Base-by-base conservation (phyloP, 1,140 invertebrate species). In the Drosophila carrolli region DNA sequence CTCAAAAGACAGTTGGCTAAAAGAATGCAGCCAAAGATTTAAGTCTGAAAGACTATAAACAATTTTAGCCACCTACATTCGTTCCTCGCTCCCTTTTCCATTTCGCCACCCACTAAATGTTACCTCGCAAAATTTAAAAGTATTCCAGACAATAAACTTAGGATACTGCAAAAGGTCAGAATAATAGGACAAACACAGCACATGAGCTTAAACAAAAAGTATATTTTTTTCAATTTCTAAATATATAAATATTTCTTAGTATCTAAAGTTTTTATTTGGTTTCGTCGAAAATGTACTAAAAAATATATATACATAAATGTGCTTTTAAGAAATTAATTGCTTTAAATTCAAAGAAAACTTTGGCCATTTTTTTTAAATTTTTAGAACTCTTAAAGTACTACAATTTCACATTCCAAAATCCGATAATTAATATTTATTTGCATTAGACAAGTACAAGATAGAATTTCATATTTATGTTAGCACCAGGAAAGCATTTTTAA, bases 401-500 rank as follows among this genome's bases (percentile, higher is more conserved):
- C 23, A 23, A 23, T 59, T 51, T 59, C 8, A 23, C 7, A 51
- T 16, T 16, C 41, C 7, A 11, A 61, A 38, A 56, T 9, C 11
- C 1, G 14, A 9, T 62, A 62, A 60, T 60, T 35, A 60, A 56
- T 56, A 60, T 59, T 41, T 58, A 41, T 37, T 41, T 19, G 14
- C 35, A 10, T 16, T 27, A 5, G 35, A 8, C 37, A 41, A 9
- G 13, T 23, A 32, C 9, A n/a, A 9, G 60, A 62, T 62, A 41
- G 37, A 59, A 59, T 41, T 61, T 43, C 54, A 19, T 37, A 59
- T 58, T 58, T 58, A 40, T 63, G 60, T 60, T 63, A 43, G 16
- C 38, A 63, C 55, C 60, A 14, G 60, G 23, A 60, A 43, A 60
- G 27, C 29, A 59, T 60, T 16, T 60, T 63, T 60, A 63, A 60